Conservation (phyloP, 2,113 vertebrate genomes). For the Phyllopteryx taeniolatus region DNA sequence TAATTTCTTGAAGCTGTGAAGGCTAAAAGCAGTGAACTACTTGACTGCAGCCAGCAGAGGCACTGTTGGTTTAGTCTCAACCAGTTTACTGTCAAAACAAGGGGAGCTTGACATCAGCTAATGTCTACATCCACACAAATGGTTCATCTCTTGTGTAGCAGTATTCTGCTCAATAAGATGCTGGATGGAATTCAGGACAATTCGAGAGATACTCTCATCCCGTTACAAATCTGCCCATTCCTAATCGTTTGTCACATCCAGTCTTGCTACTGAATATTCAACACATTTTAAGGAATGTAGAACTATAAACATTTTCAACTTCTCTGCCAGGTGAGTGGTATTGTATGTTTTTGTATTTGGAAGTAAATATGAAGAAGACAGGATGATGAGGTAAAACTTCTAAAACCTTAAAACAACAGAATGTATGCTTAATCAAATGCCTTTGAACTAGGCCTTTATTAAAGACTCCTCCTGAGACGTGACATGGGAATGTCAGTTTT, state of each 20-base stretch:
- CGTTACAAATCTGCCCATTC: not conserved
- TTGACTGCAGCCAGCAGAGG: not conserved
- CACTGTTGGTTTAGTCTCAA: not conserved
- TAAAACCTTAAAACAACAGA: conserved; percentile 4
- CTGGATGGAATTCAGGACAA: not conserved
- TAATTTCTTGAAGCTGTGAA: not conserved
- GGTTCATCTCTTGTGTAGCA: not conserved
- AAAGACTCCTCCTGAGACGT: conserved; percentile 48
- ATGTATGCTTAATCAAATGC: conserved; percentile 32
- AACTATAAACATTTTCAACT: conserved; percentile 16
- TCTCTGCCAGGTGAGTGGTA: conserved; percentile 58
- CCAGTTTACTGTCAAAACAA: not conserved
- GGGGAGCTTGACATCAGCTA: not conserved
- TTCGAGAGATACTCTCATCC: not conserved
- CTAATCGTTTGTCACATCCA: not conserved
- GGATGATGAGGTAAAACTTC: conserved; percentile 20
- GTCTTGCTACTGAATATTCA: not conserved
- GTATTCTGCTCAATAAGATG: not conserved
- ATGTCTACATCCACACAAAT: not conserved
- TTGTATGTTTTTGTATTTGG: conserved; percentile 28
- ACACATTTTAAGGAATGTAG: conserved; percentile 5
- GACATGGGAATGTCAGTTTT: conserved; percentile 37
- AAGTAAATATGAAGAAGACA: conserved; percentile 14
- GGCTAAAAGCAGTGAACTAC: not conserved
- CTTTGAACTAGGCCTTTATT: conserved; percentile 68